Percentiles rank a stretch among this genome's conserved stretches.
These are phyloP conservation scores for Parauchenoglanis punctatus DNA, from an alignment of 2,797 vertebrate genomes.

Conservation along the genomic window DNA sequence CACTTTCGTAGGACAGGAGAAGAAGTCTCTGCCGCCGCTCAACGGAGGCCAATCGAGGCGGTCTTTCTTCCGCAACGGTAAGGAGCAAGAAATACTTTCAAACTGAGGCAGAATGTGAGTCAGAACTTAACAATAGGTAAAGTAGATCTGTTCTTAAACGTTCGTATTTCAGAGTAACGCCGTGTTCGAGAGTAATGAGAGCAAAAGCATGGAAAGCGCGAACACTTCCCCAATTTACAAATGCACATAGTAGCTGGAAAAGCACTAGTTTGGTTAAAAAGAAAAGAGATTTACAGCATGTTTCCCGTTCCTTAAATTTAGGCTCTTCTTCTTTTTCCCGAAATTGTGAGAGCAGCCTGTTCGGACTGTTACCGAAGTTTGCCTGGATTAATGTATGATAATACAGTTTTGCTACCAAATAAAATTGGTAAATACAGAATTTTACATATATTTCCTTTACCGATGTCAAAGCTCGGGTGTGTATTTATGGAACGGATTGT, in stretches of 20 bases:
- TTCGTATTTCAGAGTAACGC: neutral
- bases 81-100: neutral
- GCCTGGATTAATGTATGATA: neutral
- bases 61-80: slow-evolving; percentile 95
- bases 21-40: slow-evolving; percentile 91
- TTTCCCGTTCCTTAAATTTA: neutral
- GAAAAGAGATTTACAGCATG: neutral
- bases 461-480: neutral
- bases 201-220: neutral
- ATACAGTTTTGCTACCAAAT: neutral
- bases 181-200: neutral
- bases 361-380: neutral
- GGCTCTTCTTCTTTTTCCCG: neutral
- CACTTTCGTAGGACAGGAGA: slow-evolving; percentile 94
- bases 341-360: neutral
- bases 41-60: slow-evolving; percentile 91
- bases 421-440: neutral
- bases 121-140: no score
- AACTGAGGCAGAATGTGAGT: neutral
- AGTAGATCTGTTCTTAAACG: neutral
- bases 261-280: neutral
- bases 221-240: neutral
- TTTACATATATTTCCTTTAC: neutral
- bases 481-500: neutral
- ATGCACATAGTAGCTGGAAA: neutral